Evolutionary conservation across 2,888 invertebrate genomes (phyloP).

Genomic region (Sisyra nigra): DNA sequence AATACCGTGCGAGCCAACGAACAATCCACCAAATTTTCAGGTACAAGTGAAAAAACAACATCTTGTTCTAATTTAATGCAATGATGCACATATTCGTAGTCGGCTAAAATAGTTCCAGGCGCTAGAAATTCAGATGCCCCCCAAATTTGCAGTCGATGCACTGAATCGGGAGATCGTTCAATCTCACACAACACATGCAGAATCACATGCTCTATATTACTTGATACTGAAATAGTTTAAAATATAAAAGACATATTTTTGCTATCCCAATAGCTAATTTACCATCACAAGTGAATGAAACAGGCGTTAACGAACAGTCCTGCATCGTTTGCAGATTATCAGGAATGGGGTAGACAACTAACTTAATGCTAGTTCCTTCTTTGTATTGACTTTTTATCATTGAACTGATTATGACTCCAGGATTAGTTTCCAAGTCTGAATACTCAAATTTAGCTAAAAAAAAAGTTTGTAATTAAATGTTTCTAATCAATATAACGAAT

Average conservation of each 20-base stretch:
- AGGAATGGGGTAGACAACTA: slow-evolving; percentile 56
- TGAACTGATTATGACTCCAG: slow-evolving; percentile 78
- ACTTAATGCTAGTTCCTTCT: slow-evolving; percentile 72
- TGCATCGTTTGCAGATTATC: slow-evolving; percentile 24
- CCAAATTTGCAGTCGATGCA: slow-evolving; percentile 56
- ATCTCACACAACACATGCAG: slow-evolving; percentile 68
- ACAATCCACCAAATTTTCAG: slow-evolving; percentile 48
- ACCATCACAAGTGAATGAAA: slow-evolving; percentile 89
- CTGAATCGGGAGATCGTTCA: slow-evolving; percentile 36
- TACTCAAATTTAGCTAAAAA: slow-evolving; percentile 51
- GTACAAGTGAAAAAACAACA: slow-evolving; percentile 49
- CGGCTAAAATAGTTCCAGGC: slow-evolving; percentile 65
- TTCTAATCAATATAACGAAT: slow-evolving; percentile 7
- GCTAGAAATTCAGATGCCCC: slow-evolving; percentile 81
- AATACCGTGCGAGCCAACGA: slow-evolving; percentile 58
- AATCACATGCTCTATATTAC: slow-evolving; percentile 73
- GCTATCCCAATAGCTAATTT: slow-evolving; percentile 19
- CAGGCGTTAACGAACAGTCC: slow-evolving; percentile 31
- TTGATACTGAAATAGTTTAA: slow-evolving; percentile 49
- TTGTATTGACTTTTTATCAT: slow-evolving; percentile 64
- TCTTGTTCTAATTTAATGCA: slow-evolving; percentile 88
- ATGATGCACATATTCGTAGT: slow-evolving; percentile 85
- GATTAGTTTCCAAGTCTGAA: slow-evolving; percentile 63
- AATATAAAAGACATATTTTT: slow-evolving; percentile 9
- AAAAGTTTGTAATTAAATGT: slow-evolving; percentile 6